Percentiles rank a stretch among this genome's conserved stretches.
Evolutionary conservation across 2,797 vertebrate species (phyloP).

Genomic region (Sebastes dallii): DNA sequence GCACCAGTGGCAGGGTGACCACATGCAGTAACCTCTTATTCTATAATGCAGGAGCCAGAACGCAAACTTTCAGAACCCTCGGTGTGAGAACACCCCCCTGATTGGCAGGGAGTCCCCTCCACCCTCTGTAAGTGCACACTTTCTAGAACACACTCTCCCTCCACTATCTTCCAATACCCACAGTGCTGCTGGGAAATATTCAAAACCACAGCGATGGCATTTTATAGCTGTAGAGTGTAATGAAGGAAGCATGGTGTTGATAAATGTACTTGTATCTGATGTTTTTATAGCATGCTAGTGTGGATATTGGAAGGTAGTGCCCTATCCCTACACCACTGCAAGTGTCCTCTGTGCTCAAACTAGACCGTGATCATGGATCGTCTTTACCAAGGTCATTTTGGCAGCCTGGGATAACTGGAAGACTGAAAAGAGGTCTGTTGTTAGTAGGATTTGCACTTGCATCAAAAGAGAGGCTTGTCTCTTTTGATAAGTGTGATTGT

Average conservation of each 20-base stretch:
- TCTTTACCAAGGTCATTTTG: conserved; percentile 76
- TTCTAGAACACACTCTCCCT: conserved; percentile 79
- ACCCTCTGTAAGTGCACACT: conserved; percentile 96
- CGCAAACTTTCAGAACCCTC: conserved; percentile 99
- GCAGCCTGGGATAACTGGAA: conserved; percentile 73
- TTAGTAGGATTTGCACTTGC: conserved; percentile 30
- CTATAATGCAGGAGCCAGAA: conserved; percentile 95
- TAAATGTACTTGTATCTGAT: not conserved
- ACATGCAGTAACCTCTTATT: conserved; percentile 82
- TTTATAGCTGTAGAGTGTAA: not conserved
- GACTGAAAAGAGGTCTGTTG: conserved; percentile 36
- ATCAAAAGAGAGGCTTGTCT: conserved; percentile 41
- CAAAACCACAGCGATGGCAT: not conserved
- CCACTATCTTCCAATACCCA: conserved; percentile 75
- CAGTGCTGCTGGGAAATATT: conserved; percentile 45
- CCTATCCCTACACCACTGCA: conserved; percentile 64
- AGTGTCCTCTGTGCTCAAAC: conserved; percentile 67
- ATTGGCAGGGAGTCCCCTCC: conserved; percentile 99
- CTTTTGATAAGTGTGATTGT: conserved; percentile 27
- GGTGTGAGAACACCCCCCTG: conserved; percentile 99
- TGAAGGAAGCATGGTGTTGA: not conserved
- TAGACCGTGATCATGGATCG: conserved; percentile 56
- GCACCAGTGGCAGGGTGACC: conserved; percentile 51
- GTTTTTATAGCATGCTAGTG: conserved; percentile 32
- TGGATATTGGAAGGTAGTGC: conserved; percentile 76